Percentiles rank a stretch among this genome's conserved stretches.
Conservation (phyloP, 2,113 vertebrate genomes). For the Apaloderma vittatum region DNA sequence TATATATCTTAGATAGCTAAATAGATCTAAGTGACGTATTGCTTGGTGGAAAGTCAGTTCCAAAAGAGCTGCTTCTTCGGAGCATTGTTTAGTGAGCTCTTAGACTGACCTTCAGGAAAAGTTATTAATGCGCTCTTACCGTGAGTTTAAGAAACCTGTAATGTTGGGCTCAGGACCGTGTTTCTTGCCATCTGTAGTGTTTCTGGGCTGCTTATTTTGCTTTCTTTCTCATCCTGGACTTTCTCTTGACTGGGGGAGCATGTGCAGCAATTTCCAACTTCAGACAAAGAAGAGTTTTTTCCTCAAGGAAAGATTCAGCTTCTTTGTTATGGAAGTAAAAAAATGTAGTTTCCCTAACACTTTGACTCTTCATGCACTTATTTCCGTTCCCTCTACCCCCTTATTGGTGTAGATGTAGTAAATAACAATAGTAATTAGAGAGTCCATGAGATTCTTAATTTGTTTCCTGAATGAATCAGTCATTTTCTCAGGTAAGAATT, state of each 20-base stretch:
- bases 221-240: background rate
- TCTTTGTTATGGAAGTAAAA: background rate
- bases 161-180: background rate
- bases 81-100: background rate
- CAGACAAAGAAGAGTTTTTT: background rate
- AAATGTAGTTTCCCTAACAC: background rate
- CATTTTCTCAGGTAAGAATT: background rate
- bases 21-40: background rate
- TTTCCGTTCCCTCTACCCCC: fast-evolving
- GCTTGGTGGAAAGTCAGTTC: background rate
- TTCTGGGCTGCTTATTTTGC: background rate
- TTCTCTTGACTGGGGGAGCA: background rate
- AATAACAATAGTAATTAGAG: background rate
- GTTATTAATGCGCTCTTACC: too few relatives aligned
- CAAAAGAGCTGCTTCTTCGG: background rate
- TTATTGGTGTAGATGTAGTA: background rate
- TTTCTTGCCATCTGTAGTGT: background rate
- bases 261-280: background rate
- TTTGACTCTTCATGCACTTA: background rate
- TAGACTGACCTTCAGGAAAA: too few relatives aligned
- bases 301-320: background rate
- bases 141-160: background rate
- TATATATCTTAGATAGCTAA: background rate
- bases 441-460: background rate
- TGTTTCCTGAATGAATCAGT: background rate